phyloP scores from a whole-genome alignment of 2,888 invertebrate species.

The Heliconius charithonia region DNA sequence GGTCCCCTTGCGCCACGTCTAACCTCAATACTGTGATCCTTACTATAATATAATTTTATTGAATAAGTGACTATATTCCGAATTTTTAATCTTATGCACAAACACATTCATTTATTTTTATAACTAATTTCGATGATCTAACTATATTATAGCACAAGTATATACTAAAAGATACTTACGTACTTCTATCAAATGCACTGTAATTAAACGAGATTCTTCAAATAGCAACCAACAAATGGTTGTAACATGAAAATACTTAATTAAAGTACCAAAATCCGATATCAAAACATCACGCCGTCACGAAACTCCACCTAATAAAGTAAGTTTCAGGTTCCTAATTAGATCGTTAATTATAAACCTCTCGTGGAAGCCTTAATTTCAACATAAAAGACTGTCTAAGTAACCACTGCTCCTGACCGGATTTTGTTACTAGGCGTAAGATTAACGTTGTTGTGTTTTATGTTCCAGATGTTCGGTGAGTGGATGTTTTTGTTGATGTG shows the following conservation, averaged over 20 bases:
- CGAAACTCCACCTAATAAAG: constrained; percentile 78
- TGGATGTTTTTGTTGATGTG: constrained; percentile 32
- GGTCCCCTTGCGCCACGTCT: too few relatives aligned
- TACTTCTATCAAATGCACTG: background rate
- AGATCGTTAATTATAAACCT: constrained; percentile 81
- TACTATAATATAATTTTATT: too few relatives aligned
- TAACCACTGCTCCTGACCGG: constrained; percentile 69
- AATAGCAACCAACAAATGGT: constrained; percentile 46
- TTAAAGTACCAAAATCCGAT: constrained; percentile 82
- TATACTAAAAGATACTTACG: background rate
- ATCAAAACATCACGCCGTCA: constrained; percentile 71
- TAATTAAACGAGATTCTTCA: constrained; percentile 43
- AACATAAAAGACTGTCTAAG: constrained; percentile 72
- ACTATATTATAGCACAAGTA: too few relatives aligned
- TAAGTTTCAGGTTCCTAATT: constrained; percentile 82
- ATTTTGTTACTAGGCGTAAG: constrained; percentile 64
- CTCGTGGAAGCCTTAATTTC: constrained; percentile 80
- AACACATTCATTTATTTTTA: too few relatives aligned
- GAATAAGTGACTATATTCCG: too few relatives aligned
- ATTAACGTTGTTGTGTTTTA: constrained; percentile 46
- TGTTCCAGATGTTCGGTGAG: constrained; percentile 22
- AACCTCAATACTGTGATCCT: too few relatives aligned
- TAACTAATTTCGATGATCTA: too few relatives aligned
- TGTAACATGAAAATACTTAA: constrained; percentile 75
- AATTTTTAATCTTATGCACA: too few relatives aligned